A percentile compares a stretch with the other conserved stretches of the same genome.
Conservation (phyloP, 2,113 vertebrate genomes). For the Saccopteryx bilineata region DNA sequence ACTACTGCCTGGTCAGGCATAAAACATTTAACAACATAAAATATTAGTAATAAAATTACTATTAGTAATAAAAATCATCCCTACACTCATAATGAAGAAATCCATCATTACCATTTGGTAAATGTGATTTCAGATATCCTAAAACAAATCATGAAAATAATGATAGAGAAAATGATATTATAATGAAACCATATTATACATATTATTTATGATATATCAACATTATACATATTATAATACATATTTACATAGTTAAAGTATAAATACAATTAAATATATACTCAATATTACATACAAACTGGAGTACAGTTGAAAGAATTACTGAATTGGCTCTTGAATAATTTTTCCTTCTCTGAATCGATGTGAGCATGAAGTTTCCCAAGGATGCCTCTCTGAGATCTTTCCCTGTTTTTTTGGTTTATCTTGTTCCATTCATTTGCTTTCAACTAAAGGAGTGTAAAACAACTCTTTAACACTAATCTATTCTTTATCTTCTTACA, state of each 20-base stretch:
- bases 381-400: neutral
- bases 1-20: no score
- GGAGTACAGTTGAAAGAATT: neutral
- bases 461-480: neutral
- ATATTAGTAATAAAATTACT: neutral
- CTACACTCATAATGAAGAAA: neutral
- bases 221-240: neutral
- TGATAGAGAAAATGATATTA: neutral
- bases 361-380: neutral
- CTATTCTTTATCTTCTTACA: neutral
- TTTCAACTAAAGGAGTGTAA: neutral
- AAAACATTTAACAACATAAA: constrained; percentile 32
- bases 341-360: neutral
- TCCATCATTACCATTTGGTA: neutral
- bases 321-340: neutral
- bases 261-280: neutral
- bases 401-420: neutral
- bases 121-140: neutral
- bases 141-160: neutral
- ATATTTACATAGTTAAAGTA: neutral
- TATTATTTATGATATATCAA: neutral
- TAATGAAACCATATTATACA: neutral
- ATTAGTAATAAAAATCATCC: neutral
- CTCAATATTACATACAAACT: neutral
- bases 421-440: neutral